These are phyloP conservation scores for Dermatemys mawii DNA, from an alignment of 2,113 vertebrate species.

Conservation along the genomic window DNA sequence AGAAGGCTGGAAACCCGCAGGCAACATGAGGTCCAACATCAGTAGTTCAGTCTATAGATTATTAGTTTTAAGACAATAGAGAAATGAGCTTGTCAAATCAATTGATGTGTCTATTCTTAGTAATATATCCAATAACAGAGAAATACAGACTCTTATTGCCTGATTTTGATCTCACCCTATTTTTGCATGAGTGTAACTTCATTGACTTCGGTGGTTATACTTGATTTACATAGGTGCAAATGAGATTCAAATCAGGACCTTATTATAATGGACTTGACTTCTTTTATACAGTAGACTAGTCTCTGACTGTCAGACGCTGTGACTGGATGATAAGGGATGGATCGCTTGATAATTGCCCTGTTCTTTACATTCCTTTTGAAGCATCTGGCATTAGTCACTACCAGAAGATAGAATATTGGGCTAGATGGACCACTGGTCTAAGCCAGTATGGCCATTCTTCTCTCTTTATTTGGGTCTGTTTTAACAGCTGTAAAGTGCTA, in stretches of 20 bases:
- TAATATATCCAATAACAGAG: background rate
- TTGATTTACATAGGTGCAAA: background rate
- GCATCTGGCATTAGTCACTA: background rate
- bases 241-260: background rate
- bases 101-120: background rate
- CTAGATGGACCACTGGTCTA: background rate
- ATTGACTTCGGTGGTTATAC: background rate
- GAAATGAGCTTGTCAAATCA: background rate
- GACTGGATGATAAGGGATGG: background rate
- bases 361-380: background rate
- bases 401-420: background rate
- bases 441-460: background rate
- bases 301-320: background rate
- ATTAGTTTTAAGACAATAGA: background rate
- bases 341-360: background rate
- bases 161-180: background rate
- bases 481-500: background rate
- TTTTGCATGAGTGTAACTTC: background rate
- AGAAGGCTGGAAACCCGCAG: background rate
- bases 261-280: background rate
- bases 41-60: background rate
- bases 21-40: background rate
- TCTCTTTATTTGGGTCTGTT: background rate
- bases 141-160: background rate
- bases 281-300: too few relatives aligned